phyloP scores from a whole-genome alignment of 2,888 invertebrate genomes.

The Orthonevra nobilis region DNA sequence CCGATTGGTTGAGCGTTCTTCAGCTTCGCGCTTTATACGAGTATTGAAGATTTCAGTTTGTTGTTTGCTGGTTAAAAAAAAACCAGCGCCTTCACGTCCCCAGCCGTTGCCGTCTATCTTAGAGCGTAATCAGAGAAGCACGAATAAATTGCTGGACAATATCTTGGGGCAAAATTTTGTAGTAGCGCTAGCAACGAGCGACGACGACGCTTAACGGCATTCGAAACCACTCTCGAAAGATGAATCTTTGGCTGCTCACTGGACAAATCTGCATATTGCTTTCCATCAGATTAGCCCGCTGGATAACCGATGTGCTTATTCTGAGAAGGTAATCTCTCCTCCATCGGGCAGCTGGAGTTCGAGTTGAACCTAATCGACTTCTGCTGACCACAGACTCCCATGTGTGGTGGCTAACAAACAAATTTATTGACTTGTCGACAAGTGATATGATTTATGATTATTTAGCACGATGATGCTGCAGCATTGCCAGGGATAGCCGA shows the following conservation, averaged over 20 bases:
- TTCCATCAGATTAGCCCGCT: conserved; percentile 51
- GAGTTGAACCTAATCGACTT: conserved; percentile 55
- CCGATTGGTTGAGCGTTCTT: conserved; percentile 57
- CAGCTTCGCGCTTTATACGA: conserved; percentile 54
- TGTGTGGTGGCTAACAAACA: conserved; percentile 74
- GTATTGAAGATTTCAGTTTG: conserved; percentile 62
- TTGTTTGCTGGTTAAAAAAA: conserved; percentile 16
- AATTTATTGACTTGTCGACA: conserved; percentile 76
- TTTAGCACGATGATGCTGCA: conserved; percentile 75
- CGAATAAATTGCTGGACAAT: conserved; percentile 68
- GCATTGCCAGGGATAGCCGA: conserved; percentile 26
- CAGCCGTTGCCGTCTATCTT: conserved; percentile 37
- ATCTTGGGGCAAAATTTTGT: conserved; percentile 62
- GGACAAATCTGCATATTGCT: conserved; percentile 69
- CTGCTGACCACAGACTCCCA: conserved; percentile 65
- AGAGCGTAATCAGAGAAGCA: conserved; percentile 69
- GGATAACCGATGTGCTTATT: conserved; percentile 57
- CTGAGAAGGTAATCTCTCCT: conserved; percentile 68
- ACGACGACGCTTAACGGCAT: conserved; percentile 66
- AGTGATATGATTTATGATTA: conserved; percentile 79
- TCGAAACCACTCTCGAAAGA: conserved; percentile 56
- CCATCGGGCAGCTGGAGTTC: conserved; percentile 47
- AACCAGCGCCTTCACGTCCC: no score
- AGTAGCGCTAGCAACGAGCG: conserved; percentile 38
- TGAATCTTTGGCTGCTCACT: conserved; percentile 58